Conservation (phyloP, 2,113 vertebrate species). For the Petromus typicus region DNA sequence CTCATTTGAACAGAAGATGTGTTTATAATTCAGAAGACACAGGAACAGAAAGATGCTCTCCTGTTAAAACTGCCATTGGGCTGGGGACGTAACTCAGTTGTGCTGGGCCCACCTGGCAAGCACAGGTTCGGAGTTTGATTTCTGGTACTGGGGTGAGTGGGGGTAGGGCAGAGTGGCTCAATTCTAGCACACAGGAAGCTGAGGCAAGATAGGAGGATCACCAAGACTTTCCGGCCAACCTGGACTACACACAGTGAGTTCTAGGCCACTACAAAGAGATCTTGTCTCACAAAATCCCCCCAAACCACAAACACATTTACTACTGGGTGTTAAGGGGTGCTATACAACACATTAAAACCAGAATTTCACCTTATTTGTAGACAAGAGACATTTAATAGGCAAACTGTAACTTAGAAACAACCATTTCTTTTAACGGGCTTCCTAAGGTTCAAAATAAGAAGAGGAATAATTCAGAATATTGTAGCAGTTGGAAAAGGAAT, state of each 20-base stretch:
- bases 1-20: conserved; percentile 12
- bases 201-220: neutral
- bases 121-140: too few relatives aligned
- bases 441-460: conserved; percentile 58
- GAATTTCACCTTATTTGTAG: conserved; percentile 48
- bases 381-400: conserved; percentile 27
- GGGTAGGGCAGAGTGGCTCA: too few relatives aligned
- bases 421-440: conserved; percentile 44
- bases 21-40: conserved; percentile 44
- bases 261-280: neutral
- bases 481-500: neutral
- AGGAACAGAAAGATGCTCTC: conserved; percentile 51
- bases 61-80: neutral
- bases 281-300: neutral
- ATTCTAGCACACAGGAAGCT: neutral
- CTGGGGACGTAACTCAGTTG: too few relatives aligned
- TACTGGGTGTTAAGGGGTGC: neutral
- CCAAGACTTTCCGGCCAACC: neutral
- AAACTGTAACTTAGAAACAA: conserved; percentile 55
- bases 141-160: too few relatives aligned
- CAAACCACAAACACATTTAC: neutral
- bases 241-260: neutral
- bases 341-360: neutral
- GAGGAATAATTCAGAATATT: neutral
- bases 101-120: too few relatives aligned